Percentiles rank a stretch among this genome's conserved stretches.
Evolutionary conservation across 2,888 invertebrate genomes (phyloP).

Genomic region (Meganola albula): DNA sequence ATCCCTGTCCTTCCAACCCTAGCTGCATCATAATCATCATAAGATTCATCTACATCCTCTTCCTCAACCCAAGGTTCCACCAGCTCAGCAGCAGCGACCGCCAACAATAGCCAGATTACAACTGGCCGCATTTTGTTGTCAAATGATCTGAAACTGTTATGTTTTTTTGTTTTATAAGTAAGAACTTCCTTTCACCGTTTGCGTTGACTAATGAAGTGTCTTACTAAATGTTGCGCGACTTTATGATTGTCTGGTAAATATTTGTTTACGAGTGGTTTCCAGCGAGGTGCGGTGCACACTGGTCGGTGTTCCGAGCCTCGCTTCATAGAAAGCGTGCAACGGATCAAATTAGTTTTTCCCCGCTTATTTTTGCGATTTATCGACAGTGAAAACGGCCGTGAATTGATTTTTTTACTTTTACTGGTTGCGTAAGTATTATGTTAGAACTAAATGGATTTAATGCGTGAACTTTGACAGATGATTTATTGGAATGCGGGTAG

Average conservation of each 20-base stretch:
- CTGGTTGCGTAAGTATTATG: constrained; percentile 45
- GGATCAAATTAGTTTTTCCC: constrained; percentile 40
- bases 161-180: constrained; percentile 65
- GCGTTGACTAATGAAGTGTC: constrained; percentile 45
- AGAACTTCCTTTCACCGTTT: constrained; percentile 59
- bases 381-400: constrained; percentile 59
- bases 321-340: constrained; percentile 59
- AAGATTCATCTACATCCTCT: constrained; percentile 46
- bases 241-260: constrained; percentile 45
- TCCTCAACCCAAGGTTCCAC: constrained; percentile 53
- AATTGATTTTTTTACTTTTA: constrained; percentile 46
- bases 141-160: constrained; percentile 38
- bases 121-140: constrained; percentile 49
- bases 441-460: constrained; percentile 16
- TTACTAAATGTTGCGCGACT: constrained; percentile 40
- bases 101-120: constrained; percentile 44
- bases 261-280: constrained; percentile 45
- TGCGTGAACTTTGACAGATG: constrained; percentile 21
- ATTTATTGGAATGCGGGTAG: constrained; percentile 12
- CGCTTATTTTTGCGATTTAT: constrained; percentile 57
- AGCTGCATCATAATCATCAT: constrained; percentile 45
- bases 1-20: no score
- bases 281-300: constrained; percentile 45
- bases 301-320: constrained; percentile 29
- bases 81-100: constrained; percentile 43